Evolutionary conservation across 2,113 vertebrate genomes (phyloP), one percentile per base, ranked within the genome.

Genomic region (Mesoclemmys tuberculata): DNA sequence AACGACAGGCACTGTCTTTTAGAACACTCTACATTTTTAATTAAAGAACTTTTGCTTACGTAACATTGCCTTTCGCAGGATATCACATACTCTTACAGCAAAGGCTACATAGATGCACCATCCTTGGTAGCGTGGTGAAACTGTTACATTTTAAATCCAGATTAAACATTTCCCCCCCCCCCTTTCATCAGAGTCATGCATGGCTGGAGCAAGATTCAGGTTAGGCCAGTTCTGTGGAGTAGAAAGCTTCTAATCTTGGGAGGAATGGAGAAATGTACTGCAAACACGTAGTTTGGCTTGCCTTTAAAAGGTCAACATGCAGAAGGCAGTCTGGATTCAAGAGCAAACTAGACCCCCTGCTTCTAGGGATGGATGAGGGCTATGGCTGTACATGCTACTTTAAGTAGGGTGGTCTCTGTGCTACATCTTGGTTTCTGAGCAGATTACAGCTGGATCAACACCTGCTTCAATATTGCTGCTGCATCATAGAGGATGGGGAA

Each of bases 211-310:
- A n/a, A 64, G 8, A 5, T 48, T 6, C 49, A 84, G 19, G 18
- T 90, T 80, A 88, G 77, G 35, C 54, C 83, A 81, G 2, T 22
- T 74, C 29, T 85, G 2, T 44, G 11, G 41, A 26, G 38, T 38
- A 87, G 90, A 51, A 29, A 68, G 31, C 27, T 90, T 81, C 11
- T 44, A 44, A 41, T 27, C 26, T 27, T 46, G 26, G n/a, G 74
- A 46, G 6, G 26, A 77, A 24, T 46, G 74, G 26, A 77, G 74
- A 77, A 46, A 77, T 7, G 27, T 29, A 26, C n/a, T 89, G 88
- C 5, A 3, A 82, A 55, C 74, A 89, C 61, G 85, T 88, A 44
- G 80, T 94, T 94, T 91, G n/a, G 87, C 96, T 84, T 93, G 85
- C 0, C 2, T 82, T 46, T 83, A 46, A 54, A 7, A 93, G 80